These are phyloP conservation scores for Julus scandinavius DNA, from an alignment of 2,888 invertebrate genomes.

Conservation along the genomic window DNA sequence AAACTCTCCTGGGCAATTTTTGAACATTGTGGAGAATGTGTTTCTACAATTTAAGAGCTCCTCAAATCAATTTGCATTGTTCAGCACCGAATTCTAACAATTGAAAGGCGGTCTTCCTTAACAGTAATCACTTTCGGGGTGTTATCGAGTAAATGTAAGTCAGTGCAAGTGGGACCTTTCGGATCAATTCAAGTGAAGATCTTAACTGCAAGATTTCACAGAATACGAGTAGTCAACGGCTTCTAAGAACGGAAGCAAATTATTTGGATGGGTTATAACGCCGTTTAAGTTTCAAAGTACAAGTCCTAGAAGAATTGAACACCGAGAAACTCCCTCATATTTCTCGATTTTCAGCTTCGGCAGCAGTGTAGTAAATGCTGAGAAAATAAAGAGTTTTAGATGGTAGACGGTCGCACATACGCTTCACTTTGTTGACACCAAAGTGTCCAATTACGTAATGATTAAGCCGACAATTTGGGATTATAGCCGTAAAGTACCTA, in stretches of 20 bases:
- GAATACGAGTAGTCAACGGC: constrained; percentile 14
- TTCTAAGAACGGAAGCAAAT: constrained; percentile 28
- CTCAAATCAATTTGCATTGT: background rate
- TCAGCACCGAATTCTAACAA: background rate
- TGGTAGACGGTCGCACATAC: background rate
- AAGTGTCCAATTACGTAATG: constrained; percentile 55
- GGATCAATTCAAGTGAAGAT: constrained; percentile 10
- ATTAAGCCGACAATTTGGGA: constrained; percentile 56
- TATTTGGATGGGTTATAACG: background rate
- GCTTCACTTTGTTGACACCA: constrained; percentile 47
- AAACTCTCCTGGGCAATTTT: too few relatives aligned
- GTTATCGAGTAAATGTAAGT: constrained; percentile 9
- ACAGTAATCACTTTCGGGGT: constrained; percentile 1
- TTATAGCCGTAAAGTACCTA: constrained; percentile 53
- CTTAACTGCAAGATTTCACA: constrained; percentile 39
- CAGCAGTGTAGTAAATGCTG: background rate
- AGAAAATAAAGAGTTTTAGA: background rate
- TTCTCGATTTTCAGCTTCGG: background rate
- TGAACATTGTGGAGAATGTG: background rate
- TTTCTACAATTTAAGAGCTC: background rate
- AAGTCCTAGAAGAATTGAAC: background rate
- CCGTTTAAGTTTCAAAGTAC: background rate
- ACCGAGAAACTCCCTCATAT: constrained; percentile 4
- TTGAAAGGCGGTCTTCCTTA: background rate
- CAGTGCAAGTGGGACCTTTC: background rate